Base-by-base conservation (phyloP, 2,113 vertebrate genomes). In the Bubo blakistoni region DNA sequence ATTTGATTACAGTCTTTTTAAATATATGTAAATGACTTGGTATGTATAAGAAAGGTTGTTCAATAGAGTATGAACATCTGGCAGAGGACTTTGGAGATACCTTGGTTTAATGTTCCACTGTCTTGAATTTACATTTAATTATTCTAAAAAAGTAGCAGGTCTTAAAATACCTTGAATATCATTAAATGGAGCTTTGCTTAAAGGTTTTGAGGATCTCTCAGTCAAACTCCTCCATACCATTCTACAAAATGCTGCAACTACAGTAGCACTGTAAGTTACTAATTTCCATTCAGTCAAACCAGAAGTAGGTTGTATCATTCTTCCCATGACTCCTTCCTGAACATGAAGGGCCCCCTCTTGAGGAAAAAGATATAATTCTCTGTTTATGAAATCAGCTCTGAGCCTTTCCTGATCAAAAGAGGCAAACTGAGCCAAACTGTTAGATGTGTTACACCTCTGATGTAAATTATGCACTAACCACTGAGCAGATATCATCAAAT, bases 321-420 rank as follows among this genome's bases (percentile, higher is more conserved):
- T 84, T 85, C 26, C 40, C 27, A 74, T 65, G 36, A 79, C 5
- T 2, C 6, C 5, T 73, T 79, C 18, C 46, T 81, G 38, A 86
- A 61, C 16, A 93, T 32, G 77, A 86, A 92, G 18, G 30, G 5
- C 4, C 9, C 7, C 15, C 3, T 87, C 36, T 71, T 72, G 42
- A 92, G 29, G 17, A 44, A 91, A 93, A 71, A 85, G 1, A 29
- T 69, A 10, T 16, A 72, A 72, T 90, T 90, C 12, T 66, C 46
- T 87, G 38, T 84, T 80, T 74, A 65, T 88, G 34, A 84, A 80
- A 70, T 32, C 76, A 58, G 17, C 11, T 93, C 57, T 81, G 70
- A 94, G 42, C 12, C 8, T 77, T 94, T 86, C 76, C 52, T 88
- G 73, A 96, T 86, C 74, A 93, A 96, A 95, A 88, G 40, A 80